Percentiles rank a stretch among this genome's conserved stretches.
Conservation (phyloP, 2,113 vertebrate genomes). For the Stigmatopora argus region DNA sequence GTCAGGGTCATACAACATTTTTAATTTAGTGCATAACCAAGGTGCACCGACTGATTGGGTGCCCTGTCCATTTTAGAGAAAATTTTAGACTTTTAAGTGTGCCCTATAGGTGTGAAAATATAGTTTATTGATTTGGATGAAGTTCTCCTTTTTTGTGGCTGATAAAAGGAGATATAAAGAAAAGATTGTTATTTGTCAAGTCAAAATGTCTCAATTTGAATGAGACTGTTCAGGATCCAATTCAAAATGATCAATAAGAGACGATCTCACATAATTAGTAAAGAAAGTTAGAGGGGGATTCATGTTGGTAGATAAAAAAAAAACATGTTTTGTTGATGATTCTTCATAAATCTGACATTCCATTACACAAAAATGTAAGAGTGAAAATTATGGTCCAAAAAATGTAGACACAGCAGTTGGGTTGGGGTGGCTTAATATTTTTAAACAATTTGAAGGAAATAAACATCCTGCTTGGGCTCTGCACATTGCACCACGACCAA, state of each 20-base stretch:
- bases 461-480: no score
- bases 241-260: not conserved
- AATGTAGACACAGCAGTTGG: not conserved
- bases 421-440: not conserved
- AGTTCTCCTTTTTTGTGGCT: conserved; percentile 29
- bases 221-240: conserved; percentile 11
- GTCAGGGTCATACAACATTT: no score
- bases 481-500: no score
- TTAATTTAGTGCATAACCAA: no score
- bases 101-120: no score
- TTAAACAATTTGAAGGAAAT: not conserved
- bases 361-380: not conserved
- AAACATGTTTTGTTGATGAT: conserved; percentile 1
- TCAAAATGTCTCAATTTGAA: conserved; percentile 7
- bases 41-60: no score
- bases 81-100: no score
- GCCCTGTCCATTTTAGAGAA: no score
- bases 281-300: conserved; percentile 1
- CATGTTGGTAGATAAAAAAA: conserved; percentile 2
- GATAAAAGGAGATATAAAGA: conserved; percentile 12
- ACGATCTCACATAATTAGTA: conserved; percentile 7
- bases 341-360: not conserved
- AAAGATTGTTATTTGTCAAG: conserved; percentile 5
- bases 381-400: not conserved
- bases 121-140: conserved; percentile 22